These are phyloP conservation scores for Calephelis nemesis DNA, from an alignment of 1,140 invertebrate genomes.

Conservation along the genomic window DNA sequence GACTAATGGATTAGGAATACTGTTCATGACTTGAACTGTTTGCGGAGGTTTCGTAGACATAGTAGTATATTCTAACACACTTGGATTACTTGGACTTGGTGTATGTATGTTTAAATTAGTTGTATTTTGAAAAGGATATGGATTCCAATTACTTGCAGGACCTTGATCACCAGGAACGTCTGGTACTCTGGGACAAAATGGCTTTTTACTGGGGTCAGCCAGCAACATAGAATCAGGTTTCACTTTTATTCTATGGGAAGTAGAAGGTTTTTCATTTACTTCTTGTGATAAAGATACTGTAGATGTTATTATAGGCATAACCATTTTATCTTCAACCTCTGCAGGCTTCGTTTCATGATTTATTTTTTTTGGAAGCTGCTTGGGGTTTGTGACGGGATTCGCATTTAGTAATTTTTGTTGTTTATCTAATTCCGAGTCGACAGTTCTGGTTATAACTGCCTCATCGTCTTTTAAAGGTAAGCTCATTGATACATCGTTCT, in stretches of 20 bases:
- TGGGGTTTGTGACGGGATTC: slow-evolving; percentile 65
- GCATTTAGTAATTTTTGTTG: slow-evolving; percentile 52
- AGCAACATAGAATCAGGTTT: slow-evolving; percentile 59
- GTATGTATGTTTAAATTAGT: background rate
- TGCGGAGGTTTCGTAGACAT: background rate
- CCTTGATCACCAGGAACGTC: background rate
- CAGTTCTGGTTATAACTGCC: background rate
- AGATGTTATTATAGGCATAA: slow-evolving; percentile 52
- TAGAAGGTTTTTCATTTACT: slow-evolving; percentile 11
- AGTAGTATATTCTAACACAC: background rate
- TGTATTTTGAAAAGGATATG: background rate
- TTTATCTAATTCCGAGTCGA: background rate
- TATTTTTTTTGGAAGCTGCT: slow-evolving; percentile 55
- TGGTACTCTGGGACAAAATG: background rate
- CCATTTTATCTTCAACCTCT: background rate
- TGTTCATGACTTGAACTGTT: background rate
- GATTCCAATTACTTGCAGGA: background rate
- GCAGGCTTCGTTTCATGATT: slow-evolving; percentile 6
- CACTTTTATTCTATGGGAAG: slow-evolving; percentile 53
- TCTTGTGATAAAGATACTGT: slow-evolving; percentile 43
- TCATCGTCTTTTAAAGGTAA: background rate
- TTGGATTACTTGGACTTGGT: background rate
- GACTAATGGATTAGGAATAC: background rate
- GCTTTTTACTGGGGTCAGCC: slow-evolving; percentile 29
- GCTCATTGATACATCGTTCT: background rate